phyloP scores from a whole-genome alignment of 2,888 invertebrate species.

The Omphaloscelis lunosa region DNA sequence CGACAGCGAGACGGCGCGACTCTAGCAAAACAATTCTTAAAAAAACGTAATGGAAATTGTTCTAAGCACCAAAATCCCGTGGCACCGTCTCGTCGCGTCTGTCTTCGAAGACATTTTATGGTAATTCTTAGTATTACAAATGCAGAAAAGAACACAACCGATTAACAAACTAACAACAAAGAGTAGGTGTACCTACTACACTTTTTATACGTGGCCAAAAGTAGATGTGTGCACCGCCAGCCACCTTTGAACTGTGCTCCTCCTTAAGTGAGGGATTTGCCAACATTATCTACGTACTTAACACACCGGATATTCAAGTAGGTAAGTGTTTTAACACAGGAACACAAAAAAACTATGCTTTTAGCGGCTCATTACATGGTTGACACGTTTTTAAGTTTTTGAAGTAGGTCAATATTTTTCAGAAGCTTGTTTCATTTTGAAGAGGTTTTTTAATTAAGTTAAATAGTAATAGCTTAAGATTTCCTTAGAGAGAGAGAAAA shows the following conservation, averaged over 20 bases:
- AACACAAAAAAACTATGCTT: constrained; percentile 62
- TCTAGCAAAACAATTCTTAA: not conserved
- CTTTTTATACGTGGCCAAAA: not conserved
- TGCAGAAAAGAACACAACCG: too few relatives aligned
- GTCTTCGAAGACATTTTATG: too few relatives aligned
- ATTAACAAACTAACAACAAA: too few relatives aligned
- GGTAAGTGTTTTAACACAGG: constrained; percentile 49
- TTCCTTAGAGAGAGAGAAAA: not conserved
- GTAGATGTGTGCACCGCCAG: not conserved
- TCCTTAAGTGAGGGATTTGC: constrained; percentile 61
- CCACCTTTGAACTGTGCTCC: not conserved
- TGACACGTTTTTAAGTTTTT: constrained; percentile 46
- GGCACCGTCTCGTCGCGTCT: not conserved
- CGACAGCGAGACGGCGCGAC: too few relatives aligned
- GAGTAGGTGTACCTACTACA: not conserved
- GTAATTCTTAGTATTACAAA: too few relatives aligned
- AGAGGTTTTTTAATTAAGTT: not conserved
- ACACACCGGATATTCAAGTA: constrained; percentile 49
- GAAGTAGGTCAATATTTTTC: constrained; percentile 27
- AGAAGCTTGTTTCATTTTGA: not conserved
- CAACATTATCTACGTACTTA: constrained; percentile 66
- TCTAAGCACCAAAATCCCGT: too few relatives aligned
- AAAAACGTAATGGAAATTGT: not conserved
- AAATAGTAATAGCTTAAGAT: not conserved
- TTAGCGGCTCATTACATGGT: constrained; percentile 62